Percentiles rank a stretch among this genome's conserved stretches.
Evolutionary conservation across 2,113 vertebrate genomes (phyloP).

Genomic region (Prietella phreatophila): DNA sequence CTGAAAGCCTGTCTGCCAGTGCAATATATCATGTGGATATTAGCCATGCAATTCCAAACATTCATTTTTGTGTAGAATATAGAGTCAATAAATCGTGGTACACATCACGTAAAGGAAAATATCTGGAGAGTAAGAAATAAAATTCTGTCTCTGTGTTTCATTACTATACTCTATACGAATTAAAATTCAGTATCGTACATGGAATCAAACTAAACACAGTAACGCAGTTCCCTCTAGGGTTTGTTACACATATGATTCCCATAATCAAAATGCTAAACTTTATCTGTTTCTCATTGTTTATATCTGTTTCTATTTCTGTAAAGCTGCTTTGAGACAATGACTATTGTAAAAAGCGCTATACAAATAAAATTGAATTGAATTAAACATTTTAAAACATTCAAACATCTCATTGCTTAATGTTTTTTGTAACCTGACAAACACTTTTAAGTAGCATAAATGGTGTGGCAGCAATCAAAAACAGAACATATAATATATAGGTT

Average conservation of each 20-base stretch:
- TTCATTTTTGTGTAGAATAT: neutral
- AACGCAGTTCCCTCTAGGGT: neutral
- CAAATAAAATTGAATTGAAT: too few relatives aligned
- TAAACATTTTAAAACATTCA: too few relatives aligned
- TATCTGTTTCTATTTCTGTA: too few relatives aligned
- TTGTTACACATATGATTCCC: neutral
- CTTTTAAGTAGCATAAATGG: too few relatives aligned
- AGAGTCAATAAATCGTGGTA: neutral
- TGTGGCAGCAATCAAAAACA: too few relatives aligned
- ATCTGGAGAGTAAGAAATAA: neutral
- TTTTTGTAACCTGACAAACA: neutral
- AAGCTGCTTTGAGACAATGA: too few relatives aligned
- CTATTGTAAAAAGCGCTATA: too few relatives aligned
- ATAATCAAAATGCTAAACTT: too few relatives aligned
- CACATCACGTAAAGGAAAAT: neutral
- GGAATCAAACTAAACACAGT: neutral
- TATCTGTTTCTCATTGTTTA: too few relatives aligned
- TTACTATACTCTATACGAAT: neutral
- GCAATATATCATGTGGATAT: slow-evolving; percentile 1
- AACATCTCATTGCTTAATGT: too few relatives aligned
- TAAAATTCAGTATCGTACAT: too few relatives aligned
- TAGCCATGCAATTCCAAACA: slow-evolving; percentile 22
- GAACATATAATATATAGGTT: too few relatives aligned
- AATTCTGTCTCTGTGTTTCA: neutral
- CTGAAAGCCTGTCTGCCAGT: slow-evolving; percentile 18